Evolutionary conservation across 1,140 invertebrate species (phyloP).

Genomic region (Sesamia nonagrioides): DNA sequence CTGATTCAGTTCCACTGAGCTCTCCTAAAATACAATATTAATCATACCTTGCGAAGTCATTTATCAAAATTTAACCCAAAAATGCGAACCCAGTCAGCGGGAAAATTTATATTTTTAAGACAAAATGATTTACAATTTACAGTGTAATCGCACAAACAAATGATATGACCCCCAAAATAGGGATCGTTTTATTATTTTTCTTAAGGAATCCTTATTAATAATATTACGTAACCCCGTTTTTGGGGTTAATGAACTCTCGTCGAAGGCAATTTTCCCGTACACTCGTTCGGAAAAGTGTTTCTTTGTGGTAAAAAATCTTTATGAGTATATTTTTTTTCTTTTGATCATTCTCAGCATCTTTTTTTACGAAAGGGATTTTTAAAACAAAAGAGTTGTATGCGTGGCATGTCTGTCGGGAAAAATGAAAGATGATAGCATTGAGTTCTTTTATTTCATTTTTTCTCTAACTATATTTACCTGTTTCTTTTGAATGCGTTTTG

Average conservation of each 20-base stretch:
- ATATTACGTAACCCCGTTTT: constrained; percentile 41
- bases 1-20: neutral
- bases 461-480: neutral
- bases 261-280: constrained; percentile 58
- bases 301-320: constrained; percentile 48
- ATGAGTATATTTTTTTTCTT: constrained; percentile 38
- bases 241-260: constrained; percentile 54
- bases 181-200: constrained; percentile 36
- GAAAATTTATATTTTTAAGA: constrained; percentile 15
- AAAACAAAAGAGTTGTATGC: constrained; percentile 38
- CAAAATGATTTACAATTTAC: constrained; percentile 32
- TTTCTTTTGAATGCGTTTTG: constrained; percentile 8
- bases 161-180: constrained; percentile 30
- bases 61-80: constrained; percentile 34
- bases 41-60: constrained; percentile 15
- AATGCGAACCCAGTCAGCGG: constrained; percentile 3
- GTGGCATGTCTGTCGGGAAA: neutral
- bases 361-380: constrained; percentile 27
- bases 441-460: neutral
- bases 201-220: constrained; percentile 48
- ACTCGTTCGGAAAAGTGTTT: constrained; percentile 60
- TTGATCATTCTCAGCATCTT: constrained; percentile 30
- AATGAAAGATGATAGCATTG: constrained; percentile 21
- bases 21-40: constrained; percentile 27
- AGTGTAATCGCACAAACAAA: constrained; percentile 16